Conservation (phyloP, 1,140 invertebrate genomes). For the Drosophila biarmipes region DNA sequence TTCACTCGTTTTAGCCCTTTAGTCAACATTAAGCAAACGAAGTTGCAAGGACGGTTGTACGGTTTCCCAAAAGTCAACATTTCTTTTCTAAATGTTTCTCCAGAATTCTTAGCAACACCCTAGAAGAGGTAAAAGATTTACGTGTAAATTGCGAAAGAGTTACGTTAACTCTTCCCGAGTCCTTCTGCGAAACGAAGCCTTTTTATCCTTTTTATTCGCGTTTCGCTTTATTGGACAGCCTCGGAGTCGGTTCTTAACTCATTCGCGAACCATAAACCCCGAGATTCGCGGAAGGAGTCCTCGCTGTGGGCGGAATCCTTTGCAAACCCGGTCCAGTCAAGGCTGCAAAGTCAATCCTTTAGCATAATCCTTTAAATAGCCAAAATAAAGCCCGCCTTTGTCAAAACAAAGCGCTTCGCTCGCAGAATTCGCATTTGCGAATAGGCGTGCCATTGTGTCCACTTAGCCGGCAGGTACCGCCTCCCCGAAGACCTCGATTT, state of each 20-base stretch:
- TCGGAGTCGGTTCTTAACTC: conserved; percentile 57
- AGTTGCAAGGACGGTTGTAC: conserved; percentile 3
- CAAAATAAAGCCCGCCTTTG: conserved; percentile 83
- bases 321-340: conserved; percentile 60
- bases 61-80: conserved; percentile 33
- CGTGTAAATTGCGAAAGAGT: conserved; percentile 80
- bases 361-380: conserved; percentile 84
- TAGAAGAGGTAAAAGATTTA: conserved; percentile 57
- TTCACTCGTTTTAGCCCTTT: conserved; percentile 29
- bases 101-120: conserved; percentile 40
- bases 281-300: conserved; percentile 61
- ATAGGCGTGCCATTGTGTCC: conserved; percentile 77
- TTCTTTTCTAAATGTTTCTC: conserved; percentile 20
- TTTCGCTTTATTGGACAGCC: conserved; percentile 56
- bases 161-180: conserved; percentile 74
- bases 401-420: conserved; percentile 72
- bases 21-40: conserved; percentile 55
- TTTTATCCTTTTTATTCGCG: conserved; percentile 57
- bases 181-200: conserved; percentile 57
- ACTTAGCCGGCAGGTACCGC: conserved; percentile 72
- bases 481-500: conserved; percentile 18
- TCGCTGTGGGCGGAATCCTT: conserved; percentile 62
- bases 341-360: conserved; percentile 83
- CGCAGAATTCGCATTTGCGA: conserved; percentile 68
- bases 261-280: conserved; percentile 61